phyloP scores from a whole-genome alignment of 2,888 invertebrate genomes.

The Hybos culiciformis region DNA sequence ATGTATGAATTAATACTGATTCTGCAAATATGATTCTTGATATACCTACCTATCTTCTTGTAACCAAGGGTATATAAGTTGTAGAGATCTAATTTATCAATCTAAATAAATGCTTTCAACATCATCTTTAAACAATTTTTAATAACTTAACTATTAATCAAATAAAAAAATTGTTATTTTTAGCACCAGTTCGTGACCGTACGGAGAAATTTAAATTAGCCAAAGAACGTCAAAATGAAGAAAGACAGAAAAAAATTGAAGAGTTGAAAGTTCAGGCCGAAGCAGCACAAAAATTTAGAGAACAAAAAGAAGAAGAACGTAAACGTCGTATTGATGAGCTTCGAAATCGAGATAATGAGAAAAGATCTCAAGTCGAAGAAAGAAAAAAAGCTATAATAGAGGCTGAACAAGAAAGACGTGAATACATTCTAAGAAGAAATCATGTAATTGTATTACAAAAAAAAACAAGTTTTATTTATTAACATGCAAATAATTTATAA shows the following conservation, averaged over 20 bases:
- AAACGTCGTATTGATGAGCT: conserved; percentile 71
- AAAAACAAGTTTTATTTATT: conserved; percentile 2
- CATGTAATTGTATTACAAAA: conserved; percentile 31
- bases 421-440: conserved; percentile 73
- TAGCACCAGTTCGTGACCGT: conserved; percentile 34
- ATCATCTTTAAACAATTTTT: background rate
- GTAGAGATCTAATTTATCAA: too few relatives aligned
- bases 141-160: conserved; percentile 20
- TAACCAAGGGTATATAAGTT: too few relatives aligned
- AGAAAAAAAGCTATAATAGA: conserved; percentile 79
- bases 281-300: conserved; percentile 77
- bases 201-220: conserved; percentile 58
- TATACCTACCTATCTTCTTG: too few relatives aligned
- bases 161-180: conserved; percentile 45
- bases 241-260: conserved; percentile 75
- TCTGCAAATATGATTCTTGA: too few relatives aligned
- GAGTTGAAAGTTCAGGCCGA: conserved; percentile 80
- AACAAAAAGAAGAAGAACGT: conserved; percentile 76
- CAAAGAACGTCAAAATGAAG: conserved; percentile 79
- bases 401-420: conserved; percentile 73
- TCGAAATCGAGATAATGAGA: conserved; percentile 60
- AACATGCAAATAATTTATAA: background rate
- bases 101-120: too few relatives aligned
- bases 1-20: too few relatives aligned
- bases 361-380: conserved; percentile 64